A percentile compares a stretch with the other conserved stretches of the same genome.
Conservation (phyloP, 2,888 invertebrate genomes). For the Prionchulus punctatus region DNA sequence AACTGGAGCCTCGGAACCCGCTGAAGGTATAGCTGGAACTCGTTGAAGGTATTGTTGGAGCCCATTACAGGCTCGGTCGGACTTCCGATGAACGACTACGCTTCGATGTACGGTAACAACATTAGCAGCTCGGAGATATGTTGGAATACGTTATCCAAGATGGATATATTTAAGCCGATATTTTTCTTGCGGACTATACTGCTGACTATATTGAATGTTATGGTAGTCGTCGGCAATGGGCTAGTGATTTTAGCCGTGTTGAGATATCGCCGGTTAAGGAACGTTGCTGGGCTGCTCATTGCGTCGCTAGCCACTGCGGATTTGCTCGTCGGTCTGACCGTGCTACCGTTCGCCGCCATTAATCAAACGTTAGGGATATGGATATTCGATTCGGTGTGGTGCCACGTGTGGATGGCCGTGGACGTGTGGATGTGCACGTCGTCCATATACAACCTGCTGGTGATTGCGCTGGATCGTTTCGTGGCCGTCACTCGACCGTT, state of each 20-base stretch:
- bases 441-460: constrained; percentile 84
- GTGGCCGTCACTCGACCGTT: constrained; percentile 91
- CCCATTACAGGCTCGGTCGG: too few species aligned
- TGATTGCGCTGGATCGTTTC: constrained; percentile 72
- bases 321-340: constrained; percentile 79
- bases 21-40: too few species aligned
- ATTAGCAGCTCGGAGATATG: too few species aligned
- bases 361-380: constrained; percentile 73
- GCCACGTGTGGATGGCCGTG: constrained; percentile 84
- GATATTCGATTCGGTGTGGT: constrained; percentile 92
- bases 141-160: too few species aligned
- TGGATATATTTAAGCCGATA: too few species aligned
- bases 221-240: not conserved
- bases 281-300: constrained; percentile 89
- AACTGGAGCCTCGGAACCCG: too few species aligned
- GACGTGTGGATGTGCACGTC: constrained; percentile 99
- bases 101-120: too few species aligned
- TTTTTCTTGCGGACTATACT: too few species aligned
- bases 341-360: constrained; percentile 84
- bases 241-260: constrained; percentile 49
- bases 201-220: not conserved
- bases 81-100: too few species aligned
- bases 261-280: constrained; percentile 61
- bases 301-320: constrained; percentile 90
- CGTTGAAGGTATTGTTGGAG: too few species aligned